Conservation (phyloP, 1,140 invertebrate species). For the Drosophila pachea region DNA sequence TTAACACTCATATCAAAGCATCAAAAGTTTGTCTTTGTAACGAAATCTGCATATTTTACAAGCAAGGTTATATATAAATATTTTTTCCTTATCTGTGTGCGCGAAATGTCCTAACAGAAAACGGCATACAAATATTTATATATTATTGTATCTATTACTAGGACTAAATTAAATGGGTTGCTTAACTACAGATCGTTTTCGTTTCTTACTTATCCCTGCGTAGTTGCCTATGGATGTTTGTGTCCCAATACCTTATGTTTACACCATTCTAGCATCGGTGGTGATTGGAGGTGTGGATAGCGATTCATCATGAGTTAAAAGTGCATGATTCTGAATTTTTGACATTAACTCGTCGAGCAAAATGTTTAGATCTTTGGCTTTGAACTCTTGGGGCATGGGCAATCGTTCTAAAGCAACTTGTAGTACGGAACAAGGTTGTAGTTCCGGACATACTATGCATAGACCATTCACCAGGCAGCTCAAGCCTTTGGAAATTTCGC, state of each 20-base stretch:
- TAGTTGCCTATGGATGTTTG: constrained; percentile 19
- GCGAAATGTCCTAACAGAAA: constrained; percentile 18
- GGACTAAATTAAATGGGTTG: constrained; percentile 14
- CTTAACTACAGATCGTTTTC: constrained; percentile 17
- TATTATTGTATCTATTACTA: constrained; percentile 25
- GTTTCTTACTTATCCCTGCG: constrained; percentile 17
- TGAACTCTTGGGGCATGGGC: constrained; percentile 78
- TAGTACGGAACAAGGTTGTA: constrained; percentile 63
- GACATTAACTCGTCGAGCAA: constrained; percentile 63
- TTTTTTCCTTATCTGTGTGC: background rate
- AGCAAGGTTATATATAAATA: background rate
- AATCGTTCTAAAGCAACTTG: constrained; percentile 69
- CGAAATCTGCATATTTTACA: constrained; percentile 23
- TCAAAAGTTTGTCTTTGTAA: constrained; percentile 28
- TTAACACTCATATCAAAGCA: constrained; percentile 42
- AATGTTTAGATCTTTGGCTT: constrained; percentile 64
- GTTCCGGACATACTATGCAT: constrained; percentile 59
- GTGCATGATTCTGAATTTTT: constrained; percentile 45
- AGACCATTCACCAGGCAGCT: constrained; percentile 68
- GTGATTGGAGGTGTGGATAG: background rate
- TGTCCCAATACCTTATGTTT: constrained; percentile 14
- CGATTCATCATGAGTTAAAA: constrained; percentile 21
- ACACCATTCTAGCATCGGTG: constrained; percentile 17
- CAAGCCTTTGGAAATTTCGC: constrained; percentile 71
- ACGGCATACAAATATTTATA: constrained; percentile 19